A percentile compares a stretch with the other conserved stretches of the same genome.
These are phyloP conservation scores for Montipora foliosa DNA, from an alignment of 64 coral and sea anemone genomes.

Conservation along the genomic window DNA sequence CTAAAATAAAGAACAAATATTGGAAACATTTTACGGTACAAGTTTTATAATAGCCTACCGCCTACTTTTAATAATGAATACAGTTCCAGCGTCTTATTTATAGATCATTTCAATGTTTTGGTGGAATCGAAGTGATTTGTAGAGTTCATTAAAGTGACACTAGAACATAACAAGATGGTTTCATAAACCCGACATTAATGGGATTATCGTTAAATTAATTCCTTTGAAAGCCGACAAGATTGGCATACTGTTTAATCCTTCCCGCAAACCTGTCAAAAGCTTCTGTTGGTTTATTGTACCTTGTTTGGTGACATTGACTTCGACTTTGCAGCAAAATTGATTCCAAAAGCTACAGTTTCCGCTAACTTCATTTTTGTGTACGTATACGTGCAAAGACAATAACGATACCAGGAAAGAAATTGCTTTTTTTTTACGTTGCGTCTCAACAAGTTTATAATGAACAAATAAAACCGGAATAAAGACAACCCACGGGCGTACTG, in stretches of 20 bases:
- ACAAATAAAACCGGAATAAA: too few relatives aligned
- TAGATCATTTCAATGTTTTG: neutral
- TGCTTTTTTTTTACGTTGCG: too few relatives aligned
- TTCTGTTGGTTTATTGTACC: neutral
- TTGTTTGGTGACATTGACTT: neutral
- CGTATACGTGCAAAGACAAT: too few relatives aligned
- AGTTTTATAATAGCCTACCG: neutral
- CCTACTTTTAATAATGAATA: neutral
- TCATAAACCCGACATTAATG: neutral
- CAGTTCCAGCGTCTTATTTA: neutral
- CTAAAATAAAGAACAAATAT: neutral
- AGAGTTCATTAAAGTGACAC: neutral
- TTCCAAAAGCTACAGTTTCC: neutral
- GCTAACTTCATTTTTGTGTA: neutral
- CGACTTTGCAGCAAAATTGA: neutral
- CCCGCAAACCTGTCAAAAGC: neutral
- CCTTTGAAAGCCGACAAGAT: neutral
- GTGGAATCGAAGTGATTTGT: neutral
- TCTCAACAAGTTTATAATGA: too few relatives aligned
- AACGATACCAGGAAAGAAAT: too few relatives aligned
- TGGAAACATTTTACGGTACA: neutral
- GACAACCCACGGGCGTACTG: too few relatives aligned
- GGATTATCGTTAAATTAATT: neutral
- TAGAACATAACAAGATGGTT: neutral
- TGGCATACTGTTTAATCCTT: neutral